These are phyloP conservation scores for Stomorhina lunata DNA, from an alignment of 2,888 invertebrate genomes.

Conservation along the genomic window DNA sequence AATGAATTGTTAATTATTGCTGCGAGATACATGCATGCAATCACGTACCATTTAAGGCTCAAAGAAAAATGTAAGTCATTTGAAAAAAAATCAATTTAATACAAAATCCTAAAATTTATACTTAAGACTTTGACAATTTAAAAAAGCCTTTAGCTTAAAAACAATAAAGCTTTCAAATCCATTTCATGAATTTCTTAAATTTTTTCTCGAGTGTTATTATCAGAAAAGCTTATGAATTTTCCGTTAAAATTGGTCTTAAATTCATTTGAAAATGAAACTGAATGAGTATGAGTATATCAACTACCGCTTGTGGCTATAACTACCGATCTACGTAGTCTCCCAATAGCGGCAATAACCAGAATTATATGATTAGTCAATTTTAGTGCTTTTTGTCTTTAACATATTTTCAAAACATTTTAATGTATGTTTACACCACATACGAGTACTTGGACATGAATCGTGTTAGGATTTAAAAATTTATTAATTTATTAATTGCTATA, in stretches of 20 bases:
- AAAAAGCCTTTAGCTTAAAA: background rate
- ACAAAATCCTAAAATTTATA: too few species aligned
- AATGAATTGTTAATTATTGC: slow-evolving; percentile 62
- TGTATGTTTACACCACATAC: slow-evolving; percentile 31
- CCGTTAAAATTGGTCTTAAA: too few species aligned
- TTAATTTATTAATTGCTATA: slow-evolving; percentile 49
- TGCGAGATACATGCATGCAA: background rate
- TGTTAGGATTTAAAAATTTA: slow-evolving; percentile 21
- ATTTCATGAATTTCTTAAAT: slow-evolving; percentile 26
- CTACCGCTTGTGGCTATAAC: slow-evolving; percentile 7
- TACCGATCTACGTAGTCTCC: background rate
- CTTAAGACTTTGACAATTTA: too few species aligned
- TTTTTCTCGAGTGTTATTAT: too few species aligned
- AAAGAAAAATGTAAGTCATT: slow-evolving; percentile 9
- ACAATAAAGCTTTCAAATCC: slow-evolving; percentile 19
- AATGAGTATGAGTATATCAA: background rate
- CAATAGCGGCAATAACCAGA: slow-evolving; percentile 5
- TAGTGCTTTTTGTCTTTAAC: background rate
- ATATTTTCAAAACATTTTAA: slow-evolving; percentile 23
- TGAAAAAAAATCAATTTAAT: too few species aligned
- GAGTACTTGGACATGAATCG: background rate
- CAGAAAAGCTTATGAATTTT: too few species aligned
- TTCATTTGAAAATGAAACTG: slow-evolving; percentile 7
- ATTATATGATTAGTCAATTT: slow-evolving; percentile 17
- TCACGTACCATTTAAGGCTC: background rate